Base-by-base conservation (phyloP, 2,888 invertebrate genomes). In the Halictus quadricinctus region DNA sequence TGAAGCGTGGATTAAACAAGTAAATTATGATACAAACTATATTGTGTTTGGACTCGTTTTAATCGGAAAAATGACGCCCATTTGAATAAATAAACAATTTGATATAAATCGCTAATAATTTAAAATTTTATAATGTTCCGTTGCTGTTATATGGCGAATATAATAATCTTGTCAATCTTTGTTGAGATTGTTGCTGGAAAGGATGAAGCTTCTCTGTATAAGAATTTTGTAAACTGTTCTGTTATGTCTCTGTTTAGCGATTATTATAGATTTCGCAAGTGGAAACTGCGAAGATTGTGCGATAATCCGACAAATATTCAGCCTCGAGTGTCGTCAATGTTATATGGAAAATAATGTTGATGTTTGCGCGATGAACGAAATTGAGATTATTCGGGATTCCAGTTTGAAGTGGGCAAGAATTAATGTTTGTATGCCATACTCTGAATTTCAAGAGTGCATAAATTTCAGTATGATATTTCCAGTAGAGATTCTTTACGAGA, bases 381-480 rank as follows among this genome's bases (percentile, higher is more conserved):
- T 58, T n/a, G n/a, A 7, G 66, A 66, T 66, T 66, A 66, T 66
- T 36, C 36, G 36, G 15, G 10, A 36, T 66, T 66, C 8, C 18
- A 8, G 36, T 66, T 36, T 66, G 18, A 66, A 66, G 66, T 29
- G 66, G 36, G 29, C 3, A 66, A 66, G 66, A 36, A 66, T 66
- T 36, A 66, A 36, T 66, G 36, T 66, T 66, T 36, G 36, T 18
- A 66, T 36, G 66, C 36, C 29, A 66, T 66, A 36, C 18, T 36
- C 29, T 66, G 66, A 66, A 66, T 66, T 66, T 36, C 66, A 36
- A 66, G 36, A 36, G 66, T 36, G 36, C 36, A 66, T 66, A 36
- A 29, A 66, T 18, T 66, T 66, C 36, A 3, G 66, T 18, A 66
- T 18, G 66, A 66, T 66, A 66, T 66, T 66, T 18, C 66, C 8